Conservation (phyloP, 64 coral and sea anemone species). For the Porites australiensis region DNA sequence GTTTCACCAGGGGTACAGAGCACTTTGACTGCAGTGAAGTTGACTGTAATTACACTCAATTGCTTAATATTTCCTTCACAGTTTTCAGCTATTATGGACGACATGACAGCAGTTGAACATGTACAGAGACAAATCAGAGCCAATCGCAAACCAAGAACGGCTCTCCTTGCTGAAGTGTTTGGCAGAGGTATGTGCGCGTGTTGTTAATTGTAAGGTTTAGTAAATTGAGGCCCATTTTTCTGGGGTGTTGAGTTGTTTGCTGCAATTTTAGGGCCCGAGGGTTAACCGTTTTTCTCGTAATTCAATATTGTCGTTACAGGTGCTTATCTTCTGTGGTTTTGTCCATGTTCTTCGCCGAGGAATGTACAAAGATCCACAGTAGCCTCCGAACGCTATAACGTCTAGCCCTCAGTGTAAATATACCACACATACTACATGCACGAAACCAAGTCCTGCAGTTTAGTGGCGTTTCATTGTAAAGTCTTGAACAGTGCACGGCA, state of each 20-base stretch:
- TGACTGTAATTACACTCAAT: neutral
- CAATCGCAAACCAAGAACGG: constrained; percentile 82
- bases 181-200: constrained; percentile 70
- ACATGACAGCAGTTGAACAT: constrained; percentile 86
- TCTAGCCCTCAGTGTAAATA: neutral
- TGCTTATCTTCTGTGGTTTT: constrained; percentile 63
- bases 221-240: too few species aligned
- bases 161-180: constrained; percentile 87
- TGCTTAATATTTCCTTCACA: neutral
- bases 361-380: constrained; percentile 13
- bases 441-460: too few species aligned
- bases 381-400: constrained; percentile 41
- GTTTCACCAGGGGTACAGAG: too few species aligned
- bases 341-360: constrained; percentile 53
- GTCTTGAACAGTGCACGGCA: too few species aligned
- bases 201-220: too few species aligned
- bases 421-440: too few species aligned
- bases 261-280: too few species aligned
- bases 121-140: constrained; percentile 80
- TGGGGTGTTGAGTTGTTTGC: too few species aligned
- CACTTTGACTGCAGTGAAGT: neutral
- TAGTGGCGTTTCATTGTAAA: too few species aligned
- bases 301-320: neutral
- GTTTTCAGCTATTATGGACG: constrained; percentile 78
- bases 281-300: too few species aligned